Evolutionary conservation across 1,140 invertebrate genomes (phyloP).

Genomic region (Pogonus chalceus): DNA sequence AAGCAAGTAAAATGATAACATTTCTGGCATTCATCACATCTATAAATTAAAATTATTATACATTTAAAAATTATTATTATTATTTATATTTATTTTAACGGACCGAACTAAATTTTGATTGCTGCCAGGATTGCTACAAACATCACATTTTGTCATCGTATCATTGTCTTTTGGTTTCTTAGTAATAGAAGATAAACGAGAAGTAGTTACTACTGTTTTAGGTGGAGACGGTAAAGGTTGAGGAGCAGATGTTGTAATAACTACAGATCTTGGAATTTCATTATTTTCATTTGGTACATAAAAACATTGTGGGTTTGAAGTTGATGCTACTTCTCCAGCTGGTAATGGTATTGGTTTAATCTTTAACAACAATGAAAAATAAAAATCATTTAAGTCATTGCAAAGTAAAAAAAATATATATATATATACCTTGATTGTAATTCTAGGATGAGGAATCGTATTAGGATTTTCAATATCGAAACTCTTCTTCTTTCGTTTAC

Average conservation of each 20-base stretch:
- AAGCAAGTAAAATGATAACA: conserved; percentile 87
- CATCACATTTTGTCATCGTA: conserved; percentile 48
- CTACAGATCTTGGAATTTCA: conserved; percentile 40
- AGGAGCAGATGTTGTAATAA: conserved; percentile 2
- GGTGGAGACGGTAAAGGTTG: conserved; percentile 1
- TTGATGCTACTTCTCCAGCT: conserved; percentile 50
- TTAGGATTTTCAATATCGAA: conserved; percentile 49
- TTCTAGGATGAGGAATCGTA: conserved; percentile 53
- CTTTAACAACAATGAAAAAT: background rate
- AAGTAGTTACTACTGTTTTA: background rate
- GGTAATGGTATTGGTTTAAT: conserved; percentile 51
- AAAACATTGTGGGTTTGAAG: conserved; percentile 55
- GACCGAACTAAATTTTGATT: conserved; percentile 59
- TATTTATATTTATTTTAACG: conserved; percentile 20
- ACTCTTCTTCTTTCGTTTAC: conserved; percentile 62
- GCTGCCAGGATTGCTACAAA: conserved; percentile 50
- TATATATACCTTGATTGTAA: conserved; percentile 58
- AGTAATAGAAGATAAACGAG: background rate
- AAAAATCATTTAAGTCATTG: conserved; percentile 13
- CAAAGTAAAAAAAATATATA: background rate
- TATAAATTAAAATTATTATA: conserved; percentile 34
- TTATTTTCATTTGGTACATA: conserved; percentile 59
- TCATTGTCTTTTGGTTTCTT: background rate
- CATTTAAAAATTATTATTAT: background rate
- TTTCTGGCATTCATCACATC: conserved; percentile 86